phyloP scores from a whole-genome alignment of 2,797 vertebrate genomes.

The Gymnopithys bicolor region DNA sequence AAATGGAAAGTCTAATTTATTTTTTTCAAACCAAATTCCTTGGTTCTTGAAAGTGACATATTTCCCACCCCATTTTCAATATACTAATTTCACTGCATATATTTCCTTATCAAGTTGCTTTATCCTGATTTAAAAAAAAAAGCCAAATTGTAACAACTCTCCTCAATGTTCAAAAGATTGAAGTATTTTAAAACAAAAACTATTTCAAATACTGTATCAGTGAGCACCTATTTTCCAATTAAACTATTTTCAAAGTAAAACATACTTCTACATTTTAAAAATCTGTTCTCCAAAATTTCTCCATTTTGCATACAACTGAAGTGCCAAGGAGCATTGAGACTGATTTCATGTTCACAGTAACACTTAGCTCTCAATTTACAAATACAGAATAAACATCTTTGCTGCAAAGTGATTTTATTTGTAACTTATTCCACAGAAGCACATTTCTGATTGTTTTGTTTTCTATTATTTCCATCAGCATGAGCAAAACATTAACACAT shows the following conservation, averaged over 20 bases:
- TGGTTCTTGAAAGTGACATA: not conserved
- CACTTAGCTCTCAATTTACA: not conserved
- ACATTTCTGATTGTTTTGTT: not conserved
- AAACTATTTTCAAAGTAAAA: not conserved
- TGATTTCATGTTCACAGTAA: not conserved
- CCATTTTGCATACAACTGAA: not conserved
- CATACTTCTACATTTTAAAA: not conserved
- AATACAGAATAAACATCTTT: slow-evolving; percentile 8
- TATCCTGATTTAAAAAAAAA: not conserved
- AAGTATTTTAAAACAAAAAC: not conserved
- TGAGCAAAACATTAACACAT: not conserved
- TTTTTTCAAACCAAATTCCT: not conserved
- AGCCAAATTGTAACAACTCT: not conserved
- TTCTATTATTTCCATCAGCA: not conserved
- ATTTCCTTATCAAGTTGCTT: not conserved
- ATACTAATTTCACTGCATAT: not conserved
- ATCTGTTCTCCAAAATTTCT: not conserved
- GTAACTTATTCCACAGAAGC: not conserved
- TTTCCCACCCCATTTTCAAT: not conserved
- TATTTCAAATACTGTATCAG: not conserved
- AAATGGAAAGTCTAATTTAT: not conserved
- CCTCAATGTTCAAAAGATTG: not conserved
- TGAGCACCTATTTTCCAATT: not conserved
- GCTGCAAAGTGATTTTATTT: not conserved
- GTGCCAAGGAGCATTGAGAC: not conserved